Evolutionary conservation across 2,113 vertebrate species (phyloP), one percentile per base, ranked within the genome.

Genomic region (Delphinapterus leucas): DNA sequence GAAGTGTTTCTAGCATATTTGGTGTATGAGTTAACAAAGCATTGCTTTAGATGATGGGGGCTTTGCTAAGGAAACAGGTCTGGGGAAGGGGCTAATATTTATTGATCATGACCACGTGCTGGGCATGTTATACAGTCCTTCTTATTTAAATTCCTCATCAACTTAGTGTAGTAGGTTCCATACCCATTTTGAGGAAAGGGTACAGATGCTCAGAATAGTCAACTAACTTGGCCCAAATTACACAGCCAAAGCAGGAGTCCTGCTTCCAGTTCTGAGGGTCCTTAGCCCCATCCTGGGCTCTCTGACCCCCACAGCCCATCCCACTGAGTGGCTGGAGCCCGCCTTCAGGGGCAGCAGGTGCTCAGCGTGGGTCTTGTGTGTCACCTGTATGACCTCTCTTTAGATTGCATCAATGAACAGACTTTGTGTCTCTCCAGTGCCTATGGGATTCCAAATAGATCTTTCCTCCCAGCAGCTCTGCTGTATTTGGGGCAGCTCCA

Each of bases 321-420:
- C 55, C 17, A 0, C 1, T 12, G 13, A 31, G 23, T 2, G 21
- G 49, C 61, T 41, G 3, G 14, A 1, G 11, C 12, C 17, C 2
- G 0, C 3, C 14, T 3, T 25, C 5, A 14, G 8, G 8, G n/a
- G 5, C 1, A 21, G 11, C n/a, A 33, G 31, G 12, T 0, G 1
- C 23, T 47, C 23, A 21, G 38, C 4, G 1, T 2, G 13, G 14
- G 14, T 9, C 33, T 9, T 18, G 26, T 15, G 0, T 0, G 15
- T 0, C 76, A 38, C 13, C 47, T 31, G 7, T 10, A 25, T n/a
- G 76, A 53, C 6, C 28, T 70, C 58, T 77, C 31, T 88, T 60
- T 47, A 36, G 36, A 23, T 14, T 25, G 31, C 67, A 60, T 15
- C 41, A 3, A 33, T 33, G 3, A 23, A 26, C 17, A 73, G 26